Evolutionary conservation across 2,113 vertebrate species (phyloP).

Genomic region (Excalfactoria chinensis): DNA sequence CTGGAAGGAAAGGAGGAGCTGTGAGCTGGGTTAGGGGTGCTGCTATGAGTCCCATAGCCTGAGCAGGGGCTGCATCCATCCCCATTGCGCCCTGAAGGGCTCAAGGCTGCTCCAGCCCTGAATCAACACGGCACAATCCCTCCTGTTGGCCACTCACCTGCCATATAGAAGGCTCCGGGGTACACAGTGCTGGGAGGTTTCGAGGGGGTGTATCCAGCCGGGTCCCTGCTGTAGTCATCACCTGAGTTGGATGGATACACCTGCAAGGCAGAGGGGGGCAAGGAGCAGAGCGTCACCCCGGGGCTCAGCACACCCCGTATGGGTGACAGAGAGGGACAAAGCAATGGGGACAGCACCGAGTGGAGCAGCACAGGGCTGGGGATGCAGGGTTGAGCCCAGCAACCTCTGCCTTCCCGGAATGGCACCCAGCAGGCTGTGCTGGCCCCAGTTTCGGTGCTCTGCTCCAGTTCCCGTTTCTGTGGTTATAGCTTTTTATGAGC

Average conservation of each 20-base stretch:
- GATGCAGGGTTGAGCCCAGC: accelerated
- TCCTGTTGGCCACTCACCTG: conserved; percentile 79
- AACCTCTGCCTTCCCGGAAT: neutral
- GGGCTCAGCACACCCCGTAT: accelerated
- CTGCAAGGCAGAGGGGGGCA: conserved; percentile 64
- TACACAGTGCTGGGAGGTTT: conserved; percentile 89
- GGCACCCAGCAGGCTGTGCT: neutral
- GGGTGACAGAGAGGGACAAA: accelerated
- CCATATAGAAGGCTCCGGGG: conserved; percentile 93
- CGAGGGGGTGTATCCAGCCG: conserved; percentile 84
- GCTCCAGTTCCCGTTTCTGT: conserved; percentile 22
- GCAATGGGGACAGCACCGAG: accelerated
- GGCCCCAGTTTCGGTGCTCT: neutral
- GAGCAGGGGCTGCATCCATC: accelerated
- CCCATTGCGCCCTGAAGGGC: neutral
- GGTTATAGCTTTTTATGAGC: conserved; percentile 25
- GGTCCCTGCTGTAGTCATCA: conserved; percentile 92
- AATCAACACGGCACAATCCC: neutral
- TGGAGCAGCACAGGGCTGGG: accelerated
- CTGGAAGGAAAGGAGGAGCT: conserved; percentile 48
- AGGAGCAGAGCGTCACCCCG: neutral
- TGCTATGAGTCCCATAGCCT: accelerated
- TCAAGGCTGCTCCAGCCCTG: neutral
- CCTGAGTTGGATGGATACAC: conserved; percentile 95
- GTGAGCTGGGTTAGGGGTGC: neutral